A percentile compares a stretch with the other conserved stretches of the same genome.
Evolutionary conservation across 1,140 invertebrate genomes (phyloP).

Genomic region (Diabrotica virgifera): DNA sequence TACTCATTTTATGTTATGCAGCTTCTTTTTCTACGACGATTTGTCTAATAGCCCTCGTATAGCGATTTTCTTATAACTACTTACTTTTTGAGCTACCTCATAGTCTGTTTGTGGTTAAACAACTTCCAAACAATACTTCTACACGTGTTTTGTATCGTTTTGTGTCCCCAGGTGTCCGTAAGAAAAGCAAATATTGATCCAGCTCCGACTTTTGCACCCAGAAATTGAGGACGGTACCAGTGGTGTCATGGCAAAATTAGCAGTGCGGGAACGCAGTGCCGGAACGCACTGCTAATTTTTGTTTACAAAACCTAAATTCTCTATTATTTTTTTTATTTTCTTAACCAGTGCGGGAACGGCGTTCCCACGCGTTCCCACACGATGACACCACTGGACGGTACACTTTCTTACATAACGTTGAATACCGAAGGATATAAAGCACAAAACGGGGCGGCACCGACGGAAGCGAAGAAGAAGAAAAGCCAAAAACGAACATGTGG

Average conservation of each 20-base stretch:
- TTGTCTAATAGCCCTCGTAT: too few relatives aligned
- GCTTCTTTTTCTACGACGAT: too few relatives aligned
- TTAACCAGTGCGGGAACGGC: too few relatives aligned
- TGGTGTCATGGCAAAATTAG: not conserved
- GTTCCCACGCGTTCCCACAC: too few relatives aligned
- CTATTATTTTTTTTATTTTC: too few relatives aligned
- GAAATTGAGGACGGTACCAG: not conserved
- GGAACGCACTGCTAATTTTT: too few relatives aligned
- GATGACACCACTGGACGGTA: not conserved
- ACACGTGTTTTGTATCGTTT: constrained; percentile 3
- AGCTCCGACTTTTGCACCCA: not conserved
- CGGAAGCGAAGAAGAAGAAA: constrained; percentile 8
- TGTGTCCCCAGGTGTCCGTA: constrained; percentile 8
- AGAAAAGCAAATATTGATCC: constrained; percentile 6
- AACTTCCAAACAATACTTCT: not conserved
- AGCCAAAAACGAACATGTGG: constrained; percentile 5
- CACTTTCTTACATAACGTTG: not conserved
- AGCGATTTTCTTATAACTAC: too few relatives aligned
- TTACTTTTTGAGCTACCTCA: too few relatives aligned
- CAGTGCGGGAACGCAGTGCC: too few relatives aligned
- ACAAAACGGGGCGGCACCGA: not conserved
- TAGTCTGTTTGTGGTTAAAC: not conserved
- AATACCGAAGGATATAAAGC: not conserved
- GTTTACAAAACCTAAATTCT: too few relatives aligned
- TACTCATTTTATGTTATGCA: too few relatives aligned